phyloP scores from a whole-genome alignment of 2,113 vertebrate genomes.

The Macquaria australasica region DNA sequence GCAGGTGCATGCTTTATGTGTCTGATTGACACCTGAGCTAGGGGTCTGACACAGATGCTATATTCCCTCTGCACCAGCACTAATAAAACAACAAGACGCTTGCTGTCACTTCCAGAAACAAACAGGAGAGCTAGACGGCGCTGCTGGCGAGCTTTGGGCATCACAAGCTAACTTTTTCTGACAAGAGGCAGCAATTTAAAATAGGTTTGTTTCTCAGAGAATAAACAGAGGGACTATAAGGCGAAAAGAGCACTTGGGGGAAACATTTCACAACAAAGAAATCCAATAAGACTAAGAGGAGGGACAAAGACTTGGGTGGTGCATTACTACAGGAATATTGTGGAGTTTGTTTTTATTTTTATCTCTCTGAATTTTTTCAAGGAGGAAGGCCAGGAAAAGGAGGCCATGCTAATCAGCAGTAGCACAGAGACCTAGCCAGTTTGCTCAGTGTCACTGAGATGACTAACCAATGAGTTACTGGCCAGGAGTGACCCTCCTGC shows the following conservation, averaged over 20 bases:
- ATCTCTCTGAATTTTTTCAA: neutral
- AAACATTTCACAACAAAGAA: conserved; percentile 18
- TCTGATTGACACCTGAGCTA: conserved; percentile 60
- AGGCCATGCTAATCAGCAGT: conserved; percentile 1
- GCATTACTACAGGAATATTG: neutral
- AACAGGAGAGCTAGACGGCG: conserved; percentile 12
- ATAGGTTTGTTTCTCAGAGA: conserved; percentile 48
- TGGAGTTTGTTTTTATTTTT: neutral
- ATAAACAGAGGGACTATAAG: conserved; percentile 9
- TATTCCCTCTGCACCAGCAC: conserved; percentile 39
- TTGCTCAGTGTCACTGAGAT: conserved; percentile 9
- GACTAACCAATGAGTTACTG: neutral
- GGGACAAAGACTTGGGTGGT: neutral
- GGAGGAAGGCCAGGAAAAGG: neutral
- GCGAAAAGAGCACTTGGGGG: conserved; percentile 12
- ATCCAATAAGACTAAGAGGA: neutral
- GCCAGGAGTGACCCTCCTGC: neutral
- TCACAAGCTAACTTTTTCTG: conserved; percentile 55
- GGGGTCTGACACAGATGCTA: conserved; percentile 38
- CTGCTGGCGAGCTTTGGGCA: conserved; percentile 16
- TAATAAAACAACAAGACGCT: conserved; percentile 71
- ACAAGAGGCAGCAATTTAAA: conserved; percentile 53
- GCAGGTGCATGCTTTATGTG: conserved; percentile 57
- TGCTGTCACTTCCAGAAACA: conserved; percentile 50
- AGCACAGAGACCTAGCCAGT: neutral